Base-by-base conservation (phyloP, 2,888 invertebrate genomes). In the Cephonodes hylas region DNA sequence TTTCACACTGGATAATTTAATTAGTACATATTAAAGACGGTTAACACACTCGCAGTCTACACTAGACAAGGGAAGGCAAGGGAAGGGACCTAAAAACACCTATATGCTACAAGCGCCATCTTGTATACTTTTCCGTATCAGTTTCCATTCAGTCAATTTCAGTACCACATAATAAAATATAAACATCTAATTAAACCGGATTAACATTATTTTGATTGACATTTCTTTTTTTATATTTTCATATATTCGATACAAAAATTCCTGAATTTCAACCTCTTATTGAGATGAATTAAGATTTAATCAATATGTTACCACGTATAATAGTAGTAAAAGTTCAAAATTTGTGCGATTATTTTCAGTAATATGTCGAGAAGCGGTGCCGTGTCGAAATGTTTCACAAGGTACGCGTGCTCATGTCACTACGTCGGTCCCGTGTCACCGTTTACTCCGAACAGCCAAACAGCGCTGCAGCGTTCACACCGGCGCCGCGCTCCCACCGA, bases 191-290 rank as follows among this genome's bases (percentile, higher is more conserved):
- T 53, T 27, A 53, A 18, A 31, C 18, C 53, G 53, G 27, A 53
- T 53, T 4, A 27, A 27, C 53, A 31, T 18, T 53, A 31, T 53
- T 53, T 18, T 10, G 53, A 53, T 48, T 48, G 48, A 48, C 46
- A 15, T 46, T 70, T 27, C 25, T 15, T 15, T 27, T 31, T 31
- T 25, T 45, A 45, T n/a, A 63, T 58, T 62, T 61, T 18, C 53
- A 31, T 53, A 53, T 7, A 18, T 31, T 53, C 15, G 53, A 53
- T 53, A 31, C 31, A 53, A 31, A n/a, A 53, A 53, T 31, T 31
- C 27, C 53, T 53, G 31, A 20, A 4, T 53, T 27, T 15, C 27
- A 44, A 44, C 44, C 44, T 22, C 44, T 8, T 20, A 53, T 53
- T 31, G 4, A 38, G 53, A 18, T 53, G 31, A 31, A 31, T 53